Percentiles rank a stretch among this genome's conserved stretches.
phyloP scores from a whole-genome alignment of 2,797 vertebrate genomes.

The Dendrocincla tyrannina region DNA sequence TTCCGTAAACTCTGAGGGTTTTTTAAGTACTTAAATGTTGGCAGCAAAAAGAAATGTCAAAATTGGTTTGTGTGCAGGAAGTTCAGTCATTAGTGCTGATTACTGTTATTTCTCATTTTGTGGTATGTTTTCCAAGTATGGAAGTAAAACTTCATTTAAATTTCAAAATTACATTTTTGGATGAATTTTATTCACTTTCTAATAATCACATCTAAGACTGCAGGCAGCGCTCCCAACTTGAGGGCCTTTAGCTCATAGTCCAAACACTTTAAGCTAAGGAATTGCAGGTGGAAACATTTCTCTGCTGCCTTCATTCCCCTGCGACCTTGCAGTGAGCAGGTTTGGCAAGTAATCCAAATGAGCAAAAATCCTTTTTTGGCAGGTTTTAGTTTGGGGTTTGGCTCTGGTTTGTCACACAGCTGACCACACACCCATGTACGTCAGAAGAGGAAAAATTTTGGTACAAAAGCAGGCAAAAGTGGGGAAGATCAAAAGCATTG shows the following conservation, averaged over 20 bases:
- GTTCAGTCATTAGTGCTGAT: not conserved
- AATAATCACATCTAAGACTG: not conserved
- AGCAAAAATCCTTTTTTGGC: not conserved
- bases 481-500: not conserved
- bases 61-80: not conserved
- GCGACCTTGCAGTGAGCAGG: rapidly evolving
- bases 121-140: not conserved
- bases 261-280: not conserved
- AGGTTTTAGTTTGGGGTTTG: not conserved
- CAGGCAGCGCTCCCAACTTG: rapidly evolving
- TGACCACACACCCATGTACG: rapidly evolving
- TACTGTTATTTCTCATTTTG: not conserved
- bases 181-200: not conserved
- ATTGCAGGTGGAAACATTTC: not conserved
- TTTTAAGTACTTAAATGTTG: not conserved
- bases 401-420: not conserved
- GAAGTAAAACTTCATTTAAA: not conserved
- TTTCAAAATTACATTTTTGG: not conserved
- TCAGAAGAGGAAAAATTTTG: not conserved
- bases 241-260: not conserved
- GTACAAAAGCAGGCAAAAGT: not conserved
- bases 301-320: not conserved
- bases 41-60: not conserved
- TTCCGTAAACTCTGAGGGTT: not conserved
- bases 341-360: not conserved